Percentiles rank a stretch among this genome's conserved stretches.
Evolutionary conservation across 1,140 invertebrate genomes (phyloP).

Genomic region (Bemisia tabaci): DNA sequence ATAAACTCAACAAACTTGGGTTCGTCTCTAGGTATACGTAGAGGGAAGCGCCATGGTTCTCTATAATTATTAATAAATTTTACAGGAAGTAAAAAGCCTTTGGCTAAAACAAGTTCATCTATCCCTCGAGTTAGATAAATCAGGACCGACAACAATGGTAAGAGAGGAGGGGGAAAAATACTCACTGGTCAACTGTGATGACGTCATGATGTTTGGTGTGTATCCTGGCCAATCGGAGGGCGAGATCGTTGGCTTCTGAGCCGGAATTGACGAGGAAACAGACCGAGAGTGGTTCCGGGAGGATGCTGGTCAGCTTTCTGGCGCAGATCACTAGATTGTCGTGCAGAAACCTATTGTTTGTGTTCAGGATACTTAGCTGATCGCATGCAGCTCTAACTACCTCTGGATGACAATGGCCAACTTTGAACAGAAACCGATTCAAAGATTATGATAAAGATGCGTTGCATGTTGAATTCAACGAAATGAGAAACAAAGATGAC

Average conservation of each 20-base stretch:
- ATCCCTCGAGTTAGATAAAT: too few relatives aligned
- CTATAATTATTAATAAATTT: too few relatives aligned
- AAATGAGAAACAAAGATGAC: too few relatives aligned
- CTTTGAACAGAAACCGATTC: slow-evolving; percentile 37
- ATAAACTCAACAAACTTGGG: too few relatives aligned
- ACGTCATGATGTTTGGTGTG: slow-evolving; percentile 81
- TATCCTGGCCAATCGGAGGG: slow-evolving; percentile 73
- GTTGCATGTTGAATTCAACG: too few relatives aligned
- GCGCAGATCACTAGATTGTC: slow-evolving; percentile 89
- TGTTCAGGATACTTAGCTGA: slow-evolving; percentile 81
- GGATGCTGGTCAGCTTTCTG: slow-evolving; percentile 60
- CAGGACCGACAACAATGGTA: too few relatives aligned
- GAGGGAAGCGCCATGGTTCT: too few relatives aligned
- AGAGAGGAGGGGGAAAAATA: slow-evolving; percentile 24
- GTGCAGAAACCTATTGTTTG: slow-evolving; percentile 91
- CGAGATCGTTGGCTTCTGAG: slow-evolving; percentile 98
- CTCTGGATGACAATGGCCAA: slow-evolving; percentile 91
- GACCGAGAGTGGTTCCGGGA: slow-evolving; percentile 71
- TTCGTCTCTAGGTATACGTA: too few relatives aligned
- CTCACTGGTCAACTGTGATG: slow-evolving; percentile 93
- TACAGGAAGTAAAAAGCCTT: too few relatives aligned
- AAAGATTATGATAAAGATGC: too few relatives aligned
- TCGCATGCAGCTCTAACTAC: slow-evolving; percentile 76
- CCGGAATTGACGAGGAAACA: slow-evolving; percentile 98
- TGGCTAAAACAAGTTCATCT: too few relatives aligned